These are phyloP conservation scores for Thumatha senex DNA, from an alignment of 2,888 invertebrate species.

Conservation along the genomic window DNA sequence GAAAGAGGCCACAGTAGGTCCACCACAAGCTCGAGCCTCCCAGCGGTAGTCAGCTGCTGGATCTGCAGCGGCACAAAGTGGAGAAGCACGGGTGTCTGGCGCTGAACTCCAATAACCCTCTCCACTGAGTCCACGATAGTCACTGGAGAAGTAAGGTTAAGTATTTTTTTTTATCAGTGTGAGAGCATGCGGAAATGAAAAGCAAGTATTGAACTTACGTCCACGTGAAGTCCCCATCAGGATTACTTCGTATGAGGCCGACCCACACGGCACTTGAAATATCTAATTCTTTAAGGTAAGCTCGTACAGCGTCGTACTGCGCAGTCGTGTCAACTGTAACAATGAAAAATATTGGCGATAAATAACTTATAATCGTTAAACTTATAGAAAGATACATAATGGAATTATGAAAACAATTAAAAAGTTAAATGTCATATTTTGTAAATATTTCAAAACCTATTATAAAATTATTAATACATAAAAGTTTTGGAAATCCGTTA, in stretches of 20 bases:
- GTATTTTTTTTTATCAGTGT: too few relatives aligned
- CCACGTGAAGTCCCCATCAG: constrained; percentile 89
- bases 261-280: constrained; percentile 91
- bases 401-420: too few relatives aligned
- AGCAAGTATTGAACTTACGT: constrained; percentile 83
- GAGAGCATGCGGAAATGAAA: too few relatives aligned
- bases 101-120: constrained; percentile 91
- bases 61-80: constrained; percentile 89
- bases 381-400: too few relatives aligned
- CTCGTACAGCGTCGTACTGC: constrained; percentile 90
- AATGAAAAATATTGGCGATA: constrained; percentile 31
- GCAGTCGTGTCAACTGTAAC: constrained; percentile 89
- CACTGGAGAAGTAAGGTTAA: constrained; percentile 54
- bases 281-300: constrained; percentile 90
- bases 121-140: constrained; percentile 83
- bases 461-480: too few relatives aligned
- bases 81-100: constrained; percentile 81
- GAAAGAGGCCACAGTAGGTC: constrained; percentile 90
- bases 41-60: constrained; percentile 90
- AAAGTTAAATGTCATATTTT: too few relatives aligned
- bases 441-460: too few relatives aligned
- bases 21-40: constrained; percentile 89
- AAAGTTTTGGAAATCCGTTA: too few relatives aligned
- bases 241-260: constrained; percentile 88
- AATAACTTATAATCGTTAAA: too few relatives aligned